phyloP scores from a whole-genome alignment of 2,797 vertebrate species.

The Nyctalus aviator region DNA sequence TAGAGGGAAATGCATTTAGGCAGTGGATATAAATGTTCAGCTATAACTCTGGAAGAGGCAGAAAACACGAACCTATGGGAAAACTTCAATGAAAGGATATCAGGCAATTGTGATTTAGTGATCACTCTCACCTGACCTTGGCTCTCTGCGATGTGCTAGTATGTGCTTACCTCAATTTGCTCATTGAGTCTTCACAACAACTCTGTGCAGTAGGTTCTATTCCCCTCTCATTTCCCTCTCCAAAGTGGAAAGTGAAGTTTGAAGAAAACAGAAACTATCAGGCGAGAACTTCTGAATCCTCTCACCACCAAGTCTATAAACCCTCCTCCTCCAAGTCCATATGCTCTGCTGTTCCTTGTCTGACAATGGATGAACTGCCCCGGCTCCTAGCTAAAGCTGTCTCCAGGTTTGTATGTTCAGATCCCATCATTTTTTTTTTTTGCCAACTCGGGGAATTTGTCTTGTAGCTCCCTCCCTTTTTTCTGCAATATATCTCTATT shows the following conservation, averaged over 20 bases:
- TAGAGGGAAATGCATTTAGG: background rate
- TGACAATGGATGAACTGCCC: background rate
- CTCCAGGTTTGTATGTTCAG: background rate
- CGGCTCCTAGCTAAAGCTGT: background rate
- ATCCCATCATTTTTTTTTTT: background rate
- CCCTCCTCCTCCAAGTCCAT: background rate
- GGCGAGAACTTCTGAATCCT: background rate
- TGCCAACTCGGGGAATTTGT: background rate
- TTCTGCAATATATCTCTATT: background rate
- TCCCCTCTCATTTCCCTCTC: fast-evolving
- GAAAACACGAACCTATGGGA: background rate
- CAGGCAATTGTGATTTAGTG: background rate
- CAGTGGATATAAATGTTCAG: background rate
- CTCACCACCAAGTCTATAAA: background rate
- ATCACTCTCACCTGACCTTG: background rate
- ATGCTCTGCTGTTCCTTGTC: background rate
- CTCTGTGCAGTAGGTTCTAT: background rate
- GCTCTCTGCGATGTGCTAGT: background rate
- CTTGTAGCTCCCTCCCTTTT: background rate
- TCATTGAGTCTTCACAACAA: background rate
- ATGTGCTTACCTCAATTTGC: background rate
- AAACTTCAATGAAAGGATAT: background rate
- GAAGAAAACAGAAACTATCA: background rate
- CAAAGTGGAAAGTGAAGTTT: background rate
- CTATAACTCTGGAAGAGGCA: background rate